These are phyloP conservation scores for Erithacus rubecula DNA, from an alignment of 2,797 vertebrate genomes.

Conservation along the genomic window DNA sequence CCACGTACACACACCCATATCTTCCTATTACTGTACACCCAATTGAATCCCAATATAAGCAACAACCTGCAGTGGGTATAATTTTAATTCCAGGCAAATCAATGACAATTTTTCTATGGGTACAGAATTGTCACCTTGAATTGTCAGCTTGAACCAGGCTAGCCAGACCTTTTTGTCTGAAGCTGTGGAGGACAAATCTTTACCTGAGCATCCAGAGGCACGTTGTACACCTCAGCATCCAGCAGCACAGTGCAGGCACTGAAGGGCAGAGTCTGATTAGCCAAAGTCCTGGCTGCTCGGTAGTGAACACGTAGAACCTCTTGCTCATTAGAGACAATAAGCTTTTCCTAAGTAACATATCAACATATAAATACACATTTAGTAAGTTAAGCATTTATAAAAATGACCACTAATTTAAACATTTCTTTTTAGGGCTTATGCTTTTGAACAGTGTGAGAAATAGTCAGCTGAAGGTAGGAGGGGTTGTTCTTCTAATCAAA, in stretches of 20 bases:
- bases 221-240: conserved; percentile 97
- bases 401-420: background rate
- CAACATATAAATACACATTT: background rate
- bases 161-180: background rate
- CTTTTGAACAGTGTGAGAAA: background rate
- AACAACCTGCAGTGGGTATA: background rate
- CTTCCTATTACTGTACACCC: background rate
- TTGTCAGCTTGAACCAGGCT: background rate
- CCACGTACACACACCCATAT: accelerated
- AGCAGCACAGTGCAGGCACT: conserved; percentile 96
- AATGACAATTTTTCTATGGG: background rate
- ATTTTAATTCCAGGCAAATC: background rate
- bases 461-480: background rate
- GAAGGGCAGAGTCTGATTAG: conserved; percentile 97
- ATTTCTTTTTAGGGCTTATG: background rate
- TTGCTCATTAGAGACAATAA: conserved; percentile 98
- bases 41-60: background rate
- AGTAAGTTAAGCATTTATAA: background rate
- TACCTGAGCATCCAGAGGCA: conserved; percentile 95
- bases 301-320: conserved; percentile 97
- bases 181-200: background rate
- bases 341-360: conserved; percentile 86
- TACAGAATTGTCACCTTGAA: background rate
- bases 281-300: conserved; percentile 94
- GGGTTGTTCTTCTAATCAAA: background rate